Percentiles rank a stretch among this genome's conserved stretches.
Conservation (phyloP, 2,888 invertebrate genomes). For the Chymomyza amoena region DNA sequence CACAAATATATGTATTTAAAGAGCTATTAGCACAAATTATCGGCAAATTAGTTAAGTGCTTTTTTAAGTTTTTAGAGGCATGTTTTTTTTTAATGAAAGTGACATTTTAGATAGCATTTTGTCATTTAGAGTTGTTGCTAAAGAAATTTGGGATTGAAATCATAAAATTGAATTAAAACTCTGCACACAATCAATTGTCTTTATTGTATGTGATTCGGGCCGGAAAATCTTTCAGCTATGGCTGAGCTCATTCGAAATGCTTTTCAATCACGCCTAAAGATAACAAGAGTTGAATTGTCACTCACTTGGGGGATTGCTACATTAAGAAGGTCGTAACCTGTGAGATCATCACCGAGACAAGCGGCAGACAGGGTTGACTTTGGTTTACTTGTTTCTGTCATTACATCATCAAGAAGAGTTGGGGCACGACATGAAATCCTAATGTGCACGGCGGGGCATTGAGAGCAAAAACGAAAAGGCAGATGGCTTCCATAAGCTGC, state of each 20-base stretch:
- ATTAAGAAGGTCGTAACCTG: conserved; percentile 9
- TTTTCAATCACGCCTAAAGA: conserved; percentile 29
- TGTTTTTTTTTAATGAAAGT: no score
- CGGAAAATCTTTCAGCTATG: neutral
- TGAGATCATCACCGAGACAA: conserved; percentile 31
- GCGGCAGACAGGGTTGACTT: conserved; percentile 7
- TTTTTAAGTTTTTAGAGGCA: neutral
- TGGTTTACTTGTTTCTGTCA: neutral
- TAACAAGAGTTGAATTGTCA: conserved; percentile 34
- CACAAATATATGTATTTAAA: neutral
- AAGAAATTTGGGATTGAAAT: neutral
- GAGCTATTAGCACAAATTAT: neutral
- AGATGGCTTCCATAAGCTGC: neutral
- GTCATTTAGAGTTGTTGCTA: neutral
- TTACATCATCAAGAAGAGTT: neutral
- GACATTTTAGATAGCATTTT: neutral
- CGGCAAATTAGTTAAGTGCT: neutral
- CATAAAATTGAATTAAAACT: neutral
- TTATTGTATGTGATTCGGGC: no score
- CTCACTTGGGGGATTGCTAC: conserved; percentile 22
- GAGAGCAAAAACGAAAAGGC: neutral
- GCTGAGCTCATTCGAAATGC: neutral
- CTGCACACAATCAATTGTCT: neutral
- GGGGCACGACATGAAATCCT: neutral
- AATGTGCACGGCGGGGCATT: neutral